Evolutionary conservation across 2,113 vertebrate species (phyloP).

Genomic region (Tragelaphus buxtoni): DNA sequence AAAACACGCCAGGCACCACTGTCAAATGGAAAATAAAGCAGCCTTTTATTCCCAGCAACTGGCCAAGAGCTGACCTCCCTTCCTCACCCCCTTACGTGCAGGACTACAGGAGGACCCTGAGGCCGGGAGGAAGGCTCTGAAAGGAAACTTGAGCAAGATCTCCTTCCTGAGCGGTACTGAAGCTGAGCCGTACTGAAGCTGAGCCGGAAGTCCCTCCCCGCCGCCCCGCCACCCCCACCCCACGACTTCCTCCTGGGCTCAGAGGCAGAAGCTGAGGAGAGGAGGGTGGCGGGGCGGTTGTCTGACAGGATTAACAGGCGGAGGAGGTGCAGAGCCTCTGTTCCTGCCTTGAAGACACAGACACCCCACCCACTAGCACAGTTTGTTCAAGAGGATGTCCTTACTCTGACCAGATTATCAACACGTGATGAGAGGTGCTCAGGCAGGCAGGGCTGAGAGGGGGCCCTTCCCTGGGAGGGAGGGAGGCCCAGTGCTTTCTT

Average conservation of each 20-base stretch:
- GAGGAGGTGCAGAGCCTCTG: not conserved
- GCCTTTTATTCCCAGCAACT: not conserved
- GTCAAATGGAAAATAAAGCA: not conserved
- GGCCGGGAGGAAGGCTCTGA: not conserved
- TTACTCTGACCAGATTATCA: not conserved
- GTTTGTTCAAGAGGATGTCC: not conserved
- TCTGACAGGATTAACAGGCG: not conserved
- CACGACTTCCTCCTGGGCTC: not conserved
- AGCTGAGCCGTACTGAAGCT: not conserved
- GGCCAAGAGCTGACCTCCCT: not conserved
- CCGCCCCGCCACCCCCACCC: not conserved
- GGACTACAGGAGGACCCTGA: not conserved
- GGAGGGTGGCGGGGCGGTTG: not conserved
- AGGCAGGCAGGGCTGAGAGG: not conserved
- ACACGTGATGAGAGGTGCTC: not conserved
- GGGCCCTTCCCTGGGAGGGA: not conserved
- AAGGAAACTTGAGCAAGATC: too few relatives aligned
- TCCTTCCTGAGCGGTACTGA: not conserved
- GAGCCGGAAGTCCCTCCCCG: not conserved
- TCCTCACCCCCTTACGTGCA: too few relatives aligned
- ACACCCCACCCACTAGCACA: not conserved
- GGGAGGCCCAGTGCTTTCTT: not conserved
- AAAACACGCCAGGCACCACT: not conserved
- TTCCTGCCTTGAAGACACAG: not conserved
- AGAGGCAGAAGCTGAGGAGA: not conserved